Base-by-base conservation (phyloP, 2,888 invertebrate genomes). In the Drosophila eohydei region DNA sequence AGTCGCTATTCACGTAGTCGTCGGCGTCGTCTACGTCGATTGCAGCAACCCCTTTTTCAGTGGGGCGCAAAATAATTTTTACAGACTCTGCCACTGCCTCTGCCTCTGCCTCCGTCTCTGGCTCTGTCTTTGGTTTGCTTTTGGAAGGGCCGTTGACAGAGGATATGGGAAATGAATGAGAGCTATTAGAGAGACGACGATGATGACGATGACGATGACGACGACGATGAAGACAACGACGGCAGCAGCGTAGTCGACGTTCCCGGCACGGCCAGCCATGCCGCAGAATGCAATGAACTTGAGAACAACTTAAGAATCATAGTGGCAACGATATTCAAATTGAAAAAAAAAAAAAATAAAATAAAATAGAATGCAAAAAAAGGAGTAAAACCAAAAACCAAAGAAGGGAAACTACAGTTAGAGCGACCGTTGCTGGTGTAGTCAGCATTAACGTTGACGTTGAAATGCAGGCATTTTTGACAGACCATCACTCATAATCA, bases 301-400 rank as follows among this genome's bases (percentile, higher is more conserved):
- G 74, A 79, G 88, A 89, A 89, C 84, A 83, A 89, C 89, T 87
- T 88, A 84, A 84, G 89, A 88, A 71, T 79, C 74, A 68, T 69
- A 75, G 71, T 61, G 72, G 67, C 70, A 69, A 65, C 78, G 59
- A 65, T 84, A 89, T 87, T 89, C 77, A 87, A 89, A 84, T 81
- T 87, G 74, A 72, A 84, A 88, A 51, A 78, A 84, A 88, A 81
- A 89, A 75, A 82, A 69, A 80, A 80, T n/a, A n/a, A 74, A 52
- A 6, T 30, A 30, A 30, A 30, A 30, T 5, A 30, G 30, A 6
- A 34, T 55, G 50, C 44, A 55, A 57, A 36, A 28, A 54, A 55
- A 44, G 46, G 8, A 30, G n/a, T 4, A 71, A 58, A 74, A 63
- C 57, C 36, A 75, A 65, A 65, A 74, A 61, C 62, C 56, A 52